Conservation (phyloP, 2,113 vertebrate genomes). For the Charina bottae region DNA sequence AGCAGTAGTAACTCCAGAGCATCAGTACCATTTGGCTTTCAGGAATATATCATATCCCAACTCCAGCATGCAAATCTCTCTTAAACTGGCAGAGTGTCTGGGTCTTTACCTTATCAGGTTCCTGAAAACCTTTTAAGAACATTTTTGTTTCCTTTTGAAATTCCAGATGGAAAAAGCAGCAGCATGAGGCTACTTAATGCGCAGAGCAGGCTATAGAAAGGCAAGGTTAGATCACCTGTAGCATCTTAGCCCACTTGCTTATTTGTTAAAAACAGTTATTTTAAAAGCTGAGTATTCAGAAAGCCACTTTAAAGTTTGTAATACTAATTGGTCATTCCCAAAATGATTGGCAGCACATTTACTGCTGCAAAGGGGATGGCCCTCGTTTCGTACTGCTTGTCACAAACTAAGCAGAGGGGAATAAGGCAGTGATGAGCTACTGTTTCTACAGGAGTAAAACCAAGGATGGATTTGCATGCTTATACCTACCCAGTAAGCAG, state of each 20-base stretch:
- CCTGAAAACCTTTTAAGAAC: not conserved
- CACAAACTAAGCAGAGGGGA: not conserved
- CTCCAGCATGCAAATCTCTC: not conserved
- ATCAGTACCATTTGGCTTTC: not conserved
- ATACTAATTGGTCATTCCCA: not conserved
- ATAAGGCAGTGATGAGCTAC: not conserved
- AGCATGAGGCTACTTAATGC: not conserved
- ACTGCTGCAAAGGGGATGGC: not conserved
- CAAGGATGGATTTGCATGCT: not conserved
- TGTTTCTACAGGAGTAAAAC: not conserved
- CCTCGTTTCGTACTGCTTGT: not conserved
- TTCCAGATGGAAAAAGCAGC: not conserved
- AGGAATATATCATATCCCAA: not conserved
- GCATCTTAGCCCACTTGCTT: not conserved
- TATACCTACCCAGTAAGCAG: constrained; percentile 91
- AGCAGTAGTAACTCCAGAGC: not conserved
- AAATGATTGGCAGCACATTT: not conserved
- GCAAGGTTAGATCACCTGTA: not conserved
- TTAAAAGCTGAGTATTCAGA: not conserved
- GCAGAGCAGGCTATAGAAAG: not conserved
- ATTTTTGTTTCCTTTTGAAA: not conserved
- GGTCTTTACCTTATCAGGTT: not conserved
- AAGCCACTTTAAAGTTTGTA: not conserved
- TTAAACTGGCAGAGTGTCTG: not conserved
- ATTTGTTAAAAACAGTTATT: not conserved